Percentiles rank a stretch among this genome's conserved stretches.
Conservation (phyloP, 2,113 vertebrate genomes). For the Xenus cinereus region DNA sequence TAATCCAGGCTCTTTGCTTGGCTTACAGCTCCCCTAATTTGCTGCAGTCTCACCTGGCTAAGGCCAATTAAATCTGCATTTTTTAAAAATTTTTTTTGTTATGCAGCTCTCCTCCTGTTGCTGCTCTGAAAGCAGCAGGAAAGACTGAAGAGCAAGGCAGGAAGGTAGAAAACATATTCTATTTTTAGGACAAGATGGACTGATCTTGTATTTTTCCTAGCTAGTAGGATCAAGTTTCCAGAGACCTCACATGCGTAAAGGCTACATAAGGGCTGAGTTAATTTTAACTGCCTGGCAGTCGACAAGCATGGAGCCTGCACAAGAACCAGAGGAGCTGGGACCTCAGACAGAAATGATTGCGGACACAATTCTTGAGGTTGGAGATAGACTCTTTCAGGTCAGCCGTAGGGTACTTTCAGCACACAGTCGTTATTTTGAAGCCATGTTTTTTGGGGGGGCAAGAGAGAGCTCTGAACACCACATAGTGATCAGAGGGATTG, state of each 20-base stretch:
- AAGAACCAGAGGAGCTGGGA: not conserved
- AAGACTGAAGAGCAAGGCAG: not conserved
- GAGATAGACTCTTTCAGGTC: slow-evolving; percentile 78
- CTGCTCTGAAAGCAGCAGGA: not conserved
- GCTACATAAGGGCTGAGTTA: not conserved
- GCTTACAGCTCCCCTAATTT: not conserved
- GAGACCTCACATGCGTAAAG: not conserved
- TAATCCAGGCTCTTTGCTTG: not conserved
- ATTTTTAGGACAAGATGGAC: slow-evolving; percentile 45
- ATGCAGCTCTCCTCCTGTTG: not conserved
- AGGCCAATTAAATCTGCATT: not conserved
- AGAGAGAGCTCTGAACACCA: slow-evolving; percentile 73
- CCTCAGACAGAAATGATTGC: slow-evolving; percentile 3
- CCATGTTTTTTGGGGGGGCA: slow-evolving; percentile 84
- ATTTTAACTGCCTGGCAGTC: not conserved
- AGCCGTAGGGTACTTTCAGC: slow-evolving; percentile 74
- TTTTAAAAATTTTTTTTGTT: not conserved
- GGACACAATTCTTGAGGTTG: slow-evolving; percentile 74
- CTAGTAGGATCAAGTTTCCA: not conserved
- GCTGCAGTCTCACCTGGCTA: not conserved
- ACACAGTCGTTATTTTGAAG: slow-evolving; percentile 84
- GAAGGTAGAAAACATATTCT: not conserved
- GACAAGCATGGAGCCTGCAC: slow-evolving; percentile 11
- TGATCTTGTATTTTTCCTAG: not conserved
- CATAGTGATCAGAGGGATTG: slow-evolving; percentile 79